phyloP scores from a whole-genome alignment of 2,113 vertebrate species.

The Microtus pennsylvanicus region DNA sequence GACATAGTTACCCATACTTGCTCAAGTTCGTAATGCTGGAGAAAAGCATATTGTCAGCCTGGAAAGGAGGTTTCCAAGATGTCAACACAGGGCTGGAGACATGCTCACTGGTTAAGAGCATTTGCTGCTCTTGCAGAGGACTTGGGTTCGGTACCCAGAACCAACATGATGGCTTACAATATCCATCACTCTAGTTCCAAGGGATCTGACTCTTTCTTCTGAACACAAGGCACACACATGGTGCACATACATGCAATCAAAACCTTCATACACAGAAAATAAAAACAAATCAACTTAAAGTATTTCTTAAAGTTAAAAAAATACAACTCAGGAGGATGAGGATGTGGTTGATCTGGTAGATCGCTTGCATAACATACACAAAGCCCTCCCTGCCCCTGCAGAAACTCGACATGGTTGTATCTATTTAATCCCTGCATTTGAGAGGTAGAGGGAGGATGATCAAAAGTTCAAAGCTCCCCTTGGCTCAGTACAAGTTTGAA shows the following conservation, averaged over 20 bases:
- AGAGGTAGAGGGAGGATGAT: not conserved
- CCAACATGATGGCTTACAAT: not conserved
- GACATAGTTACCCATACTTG: not conserved
- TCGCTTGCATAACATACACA: not conserved
- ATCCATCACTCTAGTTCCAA: not conserved
- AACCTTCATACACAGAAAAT: not conserved
- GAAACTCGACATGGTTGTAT: not conserved
- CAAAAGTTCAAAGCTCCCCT: not conserved
- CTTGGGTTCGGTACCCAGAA: not conserved
- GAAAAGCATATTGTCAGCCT: slow-evolving; percentile 39
- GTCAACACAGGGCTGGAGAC: not conserved
- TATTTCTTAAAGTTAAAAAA: not conserved
- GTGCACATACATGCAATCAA: not conserved
- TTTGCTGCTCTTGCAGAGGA: not conserved
- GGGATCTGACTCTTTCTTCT: not conserved
- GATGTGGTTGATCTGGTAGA: not conserved
- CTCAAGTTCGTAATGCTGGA: slow-evolving; percentile 11
- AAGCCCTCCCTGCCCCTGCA: not conserved
- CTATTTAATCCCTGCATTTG: not conserved
- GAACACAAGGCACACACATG: not conserved
- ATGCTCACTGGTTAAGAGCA: not conserved
- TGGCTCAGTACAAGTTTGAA: not conserved
- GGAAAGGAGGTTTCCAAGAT: not conserved
- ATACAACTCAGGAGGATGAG: not conserved
- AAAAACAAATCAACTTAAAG: not conserved